These are phyloP conservation scores for Zingel zingel DNA, from an alignment of 2,113 vertebrate genomes.

Conservation along the genomic window DNA sequence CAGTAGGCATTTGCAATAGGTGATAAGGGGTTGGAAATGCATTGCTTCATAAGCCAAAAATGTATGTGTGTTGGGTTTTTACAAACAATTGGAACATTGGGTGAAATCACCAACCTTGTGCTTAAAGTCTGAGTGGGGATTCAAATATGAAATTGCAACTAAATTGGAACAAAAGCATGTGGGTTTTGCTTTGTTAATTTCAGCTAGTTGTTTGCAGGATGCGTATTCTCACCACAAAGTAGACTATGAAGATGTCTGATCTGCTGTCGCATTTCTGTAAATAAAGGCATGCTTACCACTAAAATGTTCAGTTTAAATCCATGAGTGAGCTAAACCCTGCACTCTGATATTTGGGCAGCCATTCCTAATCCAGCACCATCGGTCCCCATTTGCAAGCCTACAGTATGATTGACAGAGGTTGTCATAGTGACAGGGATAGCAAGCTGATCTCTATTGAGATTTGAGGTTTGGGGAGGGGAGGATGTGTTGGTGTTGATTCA, in stretches of 20 bases:
- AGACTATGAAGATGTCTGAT: constrained; percentile 9
- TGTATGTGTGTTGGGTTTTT: not conserved
- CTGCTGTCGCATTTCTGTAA: constrained; percentile 6
- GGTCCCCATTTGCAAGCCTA: constrained; percentile 53
- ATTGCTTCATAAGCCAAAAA: not conserved
- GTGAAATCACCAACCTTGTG: not conserved
- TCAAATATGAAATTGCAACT: constrained; percentile 4
- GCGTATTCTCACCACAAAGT: constrained; percentile 14
- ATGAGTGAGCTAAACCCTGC: constrained; percentile 30
- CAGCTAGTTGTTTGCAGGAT: constrained; percentile 14
- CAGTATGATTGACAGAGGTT: constrained; percentile 81
- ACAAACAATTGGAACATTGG: constrained; percentile 14
- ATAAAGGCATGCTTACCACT: not conserved
- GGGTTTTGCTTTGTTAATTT: constrained; percentile 43
- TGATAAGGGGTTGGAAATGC: not conserved
- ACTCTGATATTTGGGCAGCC: constrained; percentile 47
- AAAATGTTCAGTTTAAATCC: constrained; percentile 27
- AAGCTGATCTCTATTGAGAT: constrained; percentile 76
- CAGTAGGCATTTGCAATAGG: constrained; percentile 6
- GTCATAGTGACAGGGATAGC: constrained; percentile 77
- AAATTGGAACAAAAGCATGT: constrained; percentile 37
- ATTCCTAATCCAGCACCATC: constrained; percentile 52
- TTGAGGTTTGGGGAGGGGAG: constrained; percentile 55
- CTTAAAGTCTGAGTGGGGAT: not conserved
- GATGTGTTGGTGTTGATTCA: constrained; percentile 78